phyloP scores from a whole-genome alignment of 2,113 vertebrate genomes.

The Canis aureus region DNA sequence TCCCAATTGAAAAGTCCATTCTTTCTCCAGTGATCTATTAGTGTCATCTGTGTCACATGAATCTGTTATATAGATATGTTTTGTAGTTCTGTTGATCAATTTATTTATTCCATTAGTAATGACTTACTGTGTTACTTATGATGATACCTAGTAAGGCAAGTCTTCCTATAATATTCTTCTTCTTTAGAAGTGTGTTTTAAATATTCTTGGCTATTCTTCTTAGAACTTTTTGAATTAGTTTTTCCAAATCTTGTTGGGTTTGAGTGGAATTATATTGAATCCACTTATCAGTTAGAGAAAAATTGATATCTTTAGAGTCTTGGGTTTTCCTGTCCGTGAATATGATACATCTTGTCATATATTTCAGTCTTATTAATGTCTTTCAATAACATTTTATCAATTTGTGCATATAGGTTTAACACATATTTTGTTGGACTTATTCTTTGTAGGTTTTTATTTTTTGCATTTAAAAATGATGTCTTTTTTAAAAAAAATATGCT shows the following conservation, averaged over 20 bases:
- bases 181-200: neutral
- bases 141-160: neutral
- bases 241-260: neutral
- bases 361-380: slow-evolving; percentile 17
- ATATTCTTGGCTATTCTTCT: neutral
- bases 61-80: neutral
- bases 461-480: neutral
- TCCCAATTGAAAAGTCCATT: neutral
- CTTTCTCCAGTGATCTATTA: neutral
- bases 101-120: neutral
- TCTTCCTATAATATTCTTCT: neutral
- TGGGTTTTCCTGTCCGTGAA: neutral
- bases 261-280: neutral
- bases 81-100: neutral
- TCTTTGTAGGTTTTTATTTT: neutral
- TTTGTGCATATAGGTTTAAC: neutral
- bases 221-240: neutral
- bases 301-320: neutral
- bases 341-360: neutral
- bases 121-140: neutral
- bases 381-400: slow-evolving; percentile 3
- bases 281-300: neutral
- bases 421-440: neutral
- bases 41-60: neutral
- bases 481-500: neutral